phyloP scores from a whole-genome alignment of 2,888 invertebrate genomes.

The Tolmerus cingulatus region DNA sequence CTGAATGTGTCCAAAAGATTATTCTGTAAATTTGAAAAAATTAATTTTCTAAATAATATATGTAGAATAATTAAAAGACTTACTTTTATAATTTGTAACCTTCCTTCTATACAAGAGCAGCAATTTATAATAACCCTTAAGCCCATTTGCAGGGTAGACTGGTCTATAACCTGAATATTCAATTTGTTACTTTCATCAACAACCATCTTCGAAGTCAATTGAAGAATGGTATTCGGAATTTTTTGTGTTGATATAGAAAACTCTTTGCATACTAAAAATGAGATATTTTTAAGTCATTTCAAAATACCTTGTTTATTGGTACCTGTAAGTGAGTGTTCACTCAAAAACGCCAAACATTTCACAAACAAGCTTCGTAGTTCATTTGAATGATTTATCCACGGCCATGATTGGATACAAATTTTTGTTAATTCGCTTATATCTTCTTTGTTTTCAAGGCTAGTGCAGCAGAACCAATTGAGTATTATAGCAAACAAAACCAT shows the following conservation, averaged over 20 bases:
- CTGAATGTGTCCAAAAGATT: slow-evolving; percentile 58
- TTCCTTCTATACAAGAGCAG: slow-evolving; percentile 59
- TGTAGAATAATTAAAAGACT: not conserved
- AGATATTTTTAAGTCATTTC: not conserved
- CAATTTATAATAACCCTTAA: slow-evolving; percentile 59
- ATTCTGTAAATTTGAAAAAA: slow-evolving; percentile 45
- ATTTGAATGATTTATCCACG: slow-evolving; percentile 58
- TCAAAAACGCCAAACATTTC: slow-evolving; percentile 55
- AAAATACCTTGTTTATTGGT: not conserved
- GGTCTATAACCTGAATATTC: slow-evolving; percentile 49
- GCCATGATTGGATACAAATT: slow-evolving; percentile 57
- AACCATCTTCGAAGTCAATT: slow-evolving; percentile 55
- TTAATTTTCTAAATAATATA: not conserved
- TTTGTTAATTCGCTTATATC: slow-evolving; percentile 52
- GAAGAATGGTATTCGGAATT: slow-evolving; percentile 56
- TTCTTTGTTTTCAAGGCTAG: slow-evolving; percentile 53
- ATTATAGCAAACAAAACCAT: slow-evolving; percentile 55
- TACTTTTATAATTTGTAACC: slow-evolving; percentile 56
- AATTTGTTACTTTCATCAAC: slow-evolving; percentile 56
- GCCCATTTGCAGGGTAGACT: slow-evolving; percentile 52
- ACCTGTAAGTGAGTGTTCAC: slow-evolving; percentile 57
- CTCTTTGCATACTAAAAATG: slow-evolving; percentile 56
- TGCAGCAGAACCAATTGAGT: slow-evolving; percentile 56
- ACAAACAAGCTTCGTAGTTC: slow-evolving; percentile 55
- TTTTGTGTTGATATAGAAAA: slow-evolving; percentile 53